These are phyloP conservation scores for Cariama cristata DNA, from an alignment of 2,113 vertebrate genomes.

Conservation along the genomic window DNA sequence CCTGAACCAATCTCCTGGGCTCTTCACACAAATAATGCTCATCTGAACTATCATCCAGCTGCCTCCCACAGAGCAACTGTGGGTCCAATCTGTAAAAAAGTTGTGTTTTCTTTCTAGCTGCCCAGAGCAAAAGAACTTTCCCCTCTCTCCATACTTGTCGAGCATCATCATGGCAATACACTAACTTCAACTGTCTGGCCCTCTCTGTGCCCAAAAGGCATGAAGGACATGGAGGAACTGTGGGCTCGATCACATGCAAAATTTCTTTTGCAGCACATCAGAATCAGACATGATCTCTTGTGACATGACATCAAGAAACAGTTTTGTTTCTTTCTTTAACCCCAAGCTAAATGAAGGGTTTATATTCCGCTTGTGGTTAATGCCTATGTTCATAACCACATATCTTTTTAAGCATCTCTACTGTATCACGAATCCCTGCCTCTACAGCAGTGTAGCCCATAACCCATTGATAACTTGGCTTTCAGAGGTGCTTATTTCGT, in stretches of 20 bases:
- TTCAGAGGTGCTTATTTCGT: neutral
- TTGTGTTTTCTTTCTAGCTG: constrained; percentile 10
- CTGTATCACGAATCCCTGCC: neutral
- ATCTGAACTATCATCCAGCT: neutral
- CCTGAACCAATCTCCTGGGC: neutral
- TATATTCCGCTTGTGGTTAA: constrained; percentile 48
- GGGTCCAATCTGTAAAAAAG: neutral
- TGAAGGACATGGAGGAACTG: constrained; percentile 30
- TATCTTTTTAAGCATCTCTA: neutral
- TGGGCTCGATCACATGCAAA: constrained; percentile 61
- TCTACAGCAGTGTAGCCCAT: neutral
- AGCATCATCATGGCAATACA: constrained; percentile 31
- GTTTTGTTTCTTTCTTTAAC: constrained; percentile 56
- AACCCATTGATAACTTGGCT: neutral
- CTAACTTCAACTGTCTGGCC: neutral
- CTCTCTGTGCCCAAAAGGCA: constrained; percentile 56
- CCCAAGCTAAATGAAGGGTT: constrained; percentile 48
- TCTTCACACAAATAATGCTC: neutral
- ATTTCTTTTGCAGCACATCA: constrained; percentile 49
- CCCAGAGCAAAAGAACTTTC: constrained; percentile 50
- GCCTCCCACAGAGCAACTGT: neutral
- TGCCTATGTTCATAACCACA: neutral
- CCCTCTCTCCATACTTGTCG: constrained; percentile 31
- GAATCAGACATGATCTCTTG: constrained; percentile 1
- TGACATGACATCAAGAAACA: constrained; percentile 58